These are phyloP conservation scores for Fragum sueziense DNA, from an alignment of 2,888 invertebrate species.

Conservation along the genomic window DNA sequence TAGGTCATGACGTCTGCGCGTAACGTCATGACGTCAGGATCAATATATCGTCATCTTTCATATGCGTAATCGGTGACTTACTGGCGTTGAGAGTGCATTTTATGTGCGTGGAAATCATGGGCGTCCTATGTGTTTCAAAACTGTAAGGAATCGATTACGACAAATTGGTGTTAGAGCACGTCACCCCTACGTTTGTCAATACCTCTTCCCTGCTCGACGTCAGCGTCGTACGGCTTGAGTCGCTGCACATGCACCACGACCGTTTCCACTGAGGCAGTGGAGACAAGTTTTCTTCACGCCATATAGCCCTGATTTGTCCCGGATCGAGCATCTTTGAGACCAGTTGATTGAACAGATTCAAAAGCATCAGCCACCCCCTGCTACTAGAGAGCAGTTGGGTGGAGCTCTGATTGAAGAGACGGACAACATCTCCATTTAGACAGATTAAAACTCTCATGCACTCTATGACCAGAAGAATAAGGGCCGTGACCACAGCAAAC, in stretches of 20 bases:
- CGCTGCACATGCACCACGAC: conserved; percentile 7
- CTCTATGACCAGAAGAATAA: not conserved
- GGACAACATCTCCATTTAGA: not conserved
- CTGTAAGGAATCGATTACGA: conserved; percentile 25
- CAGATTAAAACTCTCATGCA: not conserved
- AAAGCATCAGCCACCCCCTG: not conserved
- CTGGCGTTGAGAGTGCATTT: conserved; percentile 18
- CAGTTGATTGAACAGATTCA: conserved; percentile 16
- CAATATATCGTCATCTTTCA: no score
- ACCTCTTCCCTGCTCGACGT: conserved; percentile 4
- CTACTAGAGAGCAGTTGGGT: not conserved
- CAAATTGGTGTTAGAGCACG: conserved; percentile 17
- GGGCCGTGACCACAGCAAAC: not conserved
- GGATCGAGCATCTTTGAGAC: conserved; percentile 24
- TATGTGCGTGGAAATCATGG: conserved; percentile 22
- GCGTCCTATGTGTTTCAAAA: conserved; percentile 23
- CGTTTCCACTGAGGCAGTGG: conserved; percentile 31
- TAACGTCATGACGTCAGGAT: conserved; percentile 16
- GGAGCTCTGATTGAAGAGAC: not conserved
- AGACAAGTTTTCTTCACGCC: conserved; percentile 14
- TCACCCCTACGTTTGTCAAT: conserved; percentile 16
- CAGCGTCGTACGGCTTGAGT: conserved; percentile 22
- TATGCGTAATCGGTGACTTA: conserved; percentile 24
- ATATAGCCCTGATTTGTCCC: conserved; percentile 27
- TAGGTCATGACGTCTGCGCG: conserved; percentile 17